A percentile compares a stretch with the other conserved stretches of the same genome.
These are phyloP conservation scores for Chrysodeixis includens DNA, from an alignment of 2,888 invertebrate genomes.

Conservation along the genomic window DNA sequence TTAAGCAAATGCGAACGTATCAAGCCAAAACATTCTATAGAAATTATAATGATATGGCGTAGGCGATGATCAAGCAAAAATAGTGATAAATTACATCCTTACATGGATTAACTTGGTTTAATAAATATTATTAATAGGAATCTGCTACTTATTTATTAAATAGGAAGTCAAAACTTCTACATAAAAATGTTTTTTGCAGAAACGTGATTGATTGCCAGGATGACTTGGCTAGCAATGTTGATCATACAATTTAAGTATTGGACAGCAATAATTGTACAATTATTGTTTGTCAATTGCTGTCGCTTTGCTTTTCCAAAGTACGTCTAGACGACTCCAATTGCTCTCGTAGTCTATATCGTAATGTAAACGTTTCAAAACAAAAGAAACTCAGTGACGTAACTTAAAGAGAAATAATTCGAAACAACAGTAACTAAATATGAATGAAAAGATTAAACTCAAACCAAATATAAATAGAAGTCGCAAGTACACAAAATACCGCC, in stretches of 20 bases:
- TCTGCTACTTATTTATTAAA: no score
- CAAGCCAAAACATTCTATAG: conserved; percentile 26
- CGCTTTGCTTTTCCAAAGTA: no score
- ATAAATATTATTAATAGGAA: no score
- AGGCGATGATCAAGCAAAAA: conserved; percentile 34
- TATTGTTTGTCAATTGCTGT: not conserved
- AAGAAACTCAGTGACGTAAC: not conserved
- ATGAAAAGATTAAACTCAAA: conserved; percentile 46
- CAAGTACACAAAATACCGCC: no score
- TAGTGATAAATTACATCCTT: conserved; percentile 39
- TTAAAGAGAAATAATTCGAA: not conserved
- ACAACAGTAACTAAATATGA: conserved; percentile 19
- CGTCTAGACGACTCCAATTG: no score
- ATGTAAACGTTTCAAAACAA: not conserved
- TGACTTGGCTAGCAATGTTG: no score
- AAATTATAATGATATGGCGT: conserved; percentile 23
- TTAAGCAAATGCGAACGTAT: not conserved
- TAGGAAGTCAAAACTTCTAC: no score
- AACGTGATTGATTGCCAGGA: no score
- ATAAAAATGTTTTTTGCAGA: no score
- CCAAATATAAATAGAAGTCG: not conserved
- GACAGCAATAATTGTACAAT: no score
- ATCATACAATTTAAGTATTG: no score
- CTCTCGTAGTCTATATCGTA: no score
- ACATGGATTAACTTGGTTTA: not conserved